Conservation (phyloP, 2,797 vertebrate genomes). For the Nyctalus aviator region DNA sequence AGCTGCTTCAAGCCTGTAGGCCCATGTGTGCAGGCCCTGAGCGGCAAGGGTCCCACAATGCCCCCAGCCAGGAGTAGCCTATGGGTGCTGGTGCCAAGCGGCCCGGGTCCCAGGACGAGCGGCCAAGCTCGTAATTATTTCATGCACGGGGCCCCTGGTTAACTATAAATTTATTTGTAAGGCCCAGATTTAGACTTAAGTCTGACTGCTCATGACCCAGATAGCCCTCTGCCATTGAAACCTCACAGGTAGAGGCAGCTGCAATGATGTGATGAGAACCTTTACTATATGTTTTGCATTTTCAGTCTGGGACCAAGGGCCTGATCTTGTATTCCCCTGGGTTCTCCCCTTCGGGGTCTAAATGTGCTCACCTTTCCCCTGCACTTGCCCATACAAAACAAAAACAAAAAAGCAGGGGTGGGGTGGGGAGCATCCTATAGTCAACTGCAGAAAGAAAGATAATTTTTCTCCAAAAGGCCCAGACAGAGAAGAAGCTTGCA, state of each 20-base stretch:
- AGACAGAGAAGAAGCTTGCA: constrained; percentile 29
- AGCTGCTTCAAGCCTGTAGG: no score
- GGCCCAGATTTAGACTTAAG: not conserved
- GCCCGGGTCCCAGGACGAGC: no score
- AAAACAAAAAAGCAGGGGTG: not conserved
- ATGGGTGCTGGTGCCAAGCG: accelerated
- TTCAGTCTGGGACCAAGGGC: not conserved
- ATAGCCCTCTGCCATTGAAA: not conserved
- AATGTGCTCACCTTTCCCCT: not conserved
- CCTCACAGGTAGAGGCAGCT: not conserved
- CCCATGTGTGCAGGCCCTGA: no score
- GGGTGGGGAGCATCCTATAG: not conserved
- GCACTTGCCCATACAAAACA: not conserved
- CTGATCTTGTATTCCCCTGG: not conserved
- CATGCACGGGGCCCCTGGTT: not conserved
- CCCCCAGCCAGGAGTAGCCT: no score
- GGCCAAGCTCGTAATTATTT: no score
- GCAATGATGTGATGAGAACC: not conserved
- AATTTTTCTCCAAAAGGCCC: not conserved
- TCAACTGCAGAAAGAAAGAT: not conserved
- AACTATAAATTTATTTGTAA: not conserved
- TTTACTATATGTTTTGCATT: not conserved
- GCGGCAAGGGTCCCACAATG: no score
- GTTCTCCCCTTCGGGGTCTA: not conserved
- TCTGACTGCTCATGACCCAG: not conserved